Percentiles rank a stretch among this genome's conserved stretches.
Conservation (phyloP, 1,140 invertebrate genomes). For the Microplitis mediator region DNA sequence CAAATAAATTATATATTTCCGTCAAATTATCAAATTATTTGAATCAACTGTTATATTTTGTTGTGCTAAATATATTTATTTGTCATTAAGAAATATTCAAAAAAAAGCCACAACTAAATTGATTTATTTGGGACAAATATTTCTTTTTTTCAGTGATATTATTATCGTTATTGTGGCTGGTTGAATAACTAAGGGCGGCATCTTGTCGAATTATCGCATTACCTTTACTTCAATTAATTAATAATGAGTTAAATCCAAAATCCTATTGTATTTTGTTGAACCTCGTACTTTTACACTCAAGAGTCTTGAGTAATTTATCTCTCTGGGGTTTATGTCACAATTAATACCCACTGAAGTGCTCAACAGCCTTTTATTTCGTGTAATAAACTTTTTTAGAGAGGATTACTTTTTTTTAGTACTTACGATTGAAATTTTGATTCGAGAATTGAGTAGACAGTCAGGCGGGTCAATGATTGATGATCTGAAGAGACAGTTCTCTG, state of each 20-base stretch:
- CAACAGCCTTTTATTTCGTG: background rate
- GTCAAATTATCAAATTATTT: no score
- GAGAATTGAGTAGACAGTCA: constrained; percentile 42
- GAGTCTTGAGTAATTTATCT: background rate
- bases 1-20: no score
- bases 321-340: background rate
- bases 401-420: constrained; percentile 29
- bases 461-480: constrained; percentile 37
- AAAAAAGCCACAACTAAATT: no score
- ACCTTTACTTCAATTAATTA: background rate
- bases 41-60: no score
- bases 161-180: background rate
- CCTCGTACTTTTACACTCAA: background rate
- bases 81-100: no score
- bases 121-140: no score
- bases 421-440: constrained; percentile 53
- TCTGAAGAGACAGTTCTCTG: constrained; percentile 6
- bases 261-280: constrained; percentile 1
- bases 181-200: constrained; percentile 12
- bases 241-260: constrained; percentile 6
- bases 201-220: constrained; percentile 16
- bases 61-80: no score
- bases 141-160: background rate
- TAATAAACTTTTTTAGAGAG: background rate
- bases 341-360: background rate